These are phyloP conservation scores for Tenrec ecaudatus DNA, from an alignment of 2,113 vertebrate genomes.

Conservation along the genomic window DNA sequence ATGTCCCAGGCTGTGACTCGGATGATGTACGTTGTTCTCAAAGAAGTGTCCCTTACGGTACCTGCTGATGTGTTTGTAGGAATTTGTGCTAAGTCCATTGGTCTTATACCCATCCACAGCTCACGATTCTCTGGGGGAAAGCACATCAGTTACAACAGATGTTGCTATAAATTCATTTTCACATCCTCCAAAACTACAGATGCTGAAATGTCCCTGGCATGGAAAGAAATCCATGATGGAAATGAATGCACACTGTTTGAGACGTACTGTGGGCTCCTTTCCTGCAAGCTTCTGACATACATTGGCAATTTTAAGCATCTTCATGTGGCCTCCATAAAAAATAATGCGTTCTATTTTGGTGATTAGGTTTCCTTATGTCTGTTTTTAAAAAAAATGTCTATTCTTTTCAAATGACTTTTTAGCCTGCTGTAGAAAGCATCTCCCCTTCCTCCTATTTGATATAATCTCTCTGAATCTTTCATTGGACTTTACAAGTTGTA, in stretches of 20 bases:
- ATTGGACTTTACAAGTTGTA: conserved; percentile 4
- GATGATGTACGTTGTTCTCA: conserved; percentile 90
- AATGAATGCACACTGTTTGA: conserved; percentile 89
- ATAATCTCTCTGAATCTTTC: conserved; percentile 51
- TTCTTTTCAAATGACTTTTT: conserved; percentile 33
- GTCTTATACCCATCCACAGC: conserved; percentile 91
- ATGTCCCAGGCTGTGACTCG: conserved; percentile 93
- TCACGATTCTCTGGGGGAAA: conserved; percentile 92
- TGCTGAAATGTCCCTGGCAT: conserved; percentile 86
- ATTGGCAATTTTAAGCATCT: conserved; percentile 89
- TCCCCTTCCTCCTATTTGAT: not conserved
- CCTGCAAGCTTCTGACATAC: conserved; percentile 93
- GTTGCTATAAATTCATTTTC: conserved; percentile 96
- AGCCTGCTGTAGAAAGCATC: conserved; percentile 14
- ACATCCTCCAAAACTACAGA: conserved; percentile 87
- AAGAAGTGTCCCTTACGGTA: conserved; percentile 74
- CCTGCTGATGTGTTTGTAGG: conserved; percentile 91
- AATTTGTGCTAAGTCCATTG: conserved; percentile 90
- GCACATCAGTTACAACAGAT: conserved; percentile 92
- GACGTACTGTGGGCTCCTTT: conserved; percentile 93
- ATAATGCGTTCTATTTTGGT: conserved; percentile 69
- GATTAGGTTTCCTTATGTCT: conserved; percentile 65
- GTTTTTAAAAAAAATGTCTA: not conserved
- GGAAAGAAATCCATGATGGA: conserved; percentile 88
- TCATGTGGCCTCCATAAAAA: conserved; percentile 76